These are phyloP conservation scores for Gobio gobio DNA, from an alignment of 2,113 vertebrate genomes.

Conservation along the genomic window DNA sequence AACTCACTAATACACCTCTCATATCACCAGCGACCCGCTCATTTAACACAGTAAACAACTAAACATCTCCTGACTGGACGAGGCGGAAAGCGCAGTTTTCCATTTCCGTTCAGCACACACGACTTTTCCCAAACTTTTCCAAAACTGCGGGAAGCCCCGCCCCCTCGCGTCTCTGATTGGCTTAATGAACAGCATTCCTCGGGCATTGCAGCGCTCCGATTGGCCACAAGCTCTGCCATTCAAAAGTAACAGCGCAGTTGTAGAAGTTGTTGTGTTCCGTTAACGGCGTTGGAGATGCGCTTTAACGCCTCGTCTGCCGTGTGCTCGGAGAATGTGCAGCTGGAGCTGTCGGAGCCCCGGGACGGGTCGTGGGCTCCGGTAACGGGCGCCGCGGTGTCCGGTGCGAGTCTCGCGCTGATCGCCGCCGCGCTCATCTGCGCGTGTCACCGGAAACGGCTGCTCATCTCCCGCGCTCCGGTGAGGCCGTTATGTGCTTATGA, in stretches of 20 bases:
- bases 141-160: background rate
- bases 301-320: constrained; percentile 18
- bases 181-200: background rate
- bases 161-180: background rate
- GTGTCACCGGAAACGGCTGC: constrained; percentile 72
- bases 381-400: constrained; percentile 75
- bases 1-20: background rate
- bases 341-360: constrained; percentile 67
- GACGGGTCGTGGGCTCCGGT: constrained; percentile 73
- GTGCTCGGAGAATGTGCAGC: constrained; percentile 60
- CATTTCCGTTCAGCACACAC: background rate
- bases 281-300: background rate
- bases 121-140: background rate
- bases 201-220: background rate
- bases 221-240: background rate
- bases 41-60: background rate
- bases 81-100: background rate
- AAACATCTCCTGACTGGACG: background rate
- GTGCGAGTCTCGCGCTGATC: constrained; percentile 75
- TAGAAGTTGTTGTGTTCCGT: background rate
- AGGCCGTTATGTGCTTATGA: constrained; percentile 39
- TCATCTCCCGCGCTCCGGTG: constrained; percentile 70
- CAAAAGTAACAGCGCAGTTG: background rate
- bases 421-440: constrained; percentile 78
- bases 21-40: background rate